Percentiles rank a stretch among this genome's conserved stretches.
phyloP scores from a whole-genome alignment of 2,797 vertebrate genomes.

The Phaenicophaeus curvirostris region DNA sequence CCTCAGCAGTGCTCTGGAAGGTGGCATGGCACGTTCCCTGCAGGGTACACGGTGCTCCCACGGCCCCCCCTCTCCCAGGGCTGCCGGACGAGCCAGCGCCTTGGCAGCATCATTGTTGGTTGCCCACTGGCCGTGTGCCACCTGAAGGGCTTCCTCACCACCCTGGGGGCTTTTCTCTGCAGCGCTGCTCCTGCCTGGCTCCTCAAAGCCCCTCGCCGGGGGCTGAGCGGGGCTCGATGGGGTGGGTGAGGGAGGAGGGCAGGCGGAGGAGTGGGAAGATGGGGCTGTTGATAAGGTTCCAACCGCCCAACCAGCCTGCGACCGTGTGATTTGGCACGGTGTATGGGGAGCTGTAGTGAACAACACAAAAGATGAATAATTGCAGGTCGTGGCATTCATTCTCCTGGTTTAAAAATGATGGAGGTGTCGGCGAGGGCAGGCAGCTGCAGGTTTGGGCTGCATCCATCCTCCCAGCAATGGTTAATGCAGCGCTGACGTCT shows the following conservation, averaged over 20 bases:
- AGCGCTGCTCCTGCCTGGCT: neutral
- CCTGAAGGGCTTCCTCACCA: neutral
- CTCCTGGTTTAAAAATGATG: neutral
- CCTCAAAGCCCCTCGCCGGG: neutral
- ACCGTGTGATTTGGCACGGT: conserved; percentile 35
- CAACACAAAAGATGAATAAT: conserved; percentile 64
- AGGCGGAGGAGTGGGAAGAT: neutral
- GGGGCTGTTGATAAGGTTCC: conserved; percentile 4
- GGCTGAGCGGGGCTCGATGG: accelerated
- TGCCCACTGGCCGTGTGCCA: neutral
- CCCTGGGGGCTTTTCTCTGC: neutral
- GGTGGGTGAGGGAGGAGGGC: neutral
- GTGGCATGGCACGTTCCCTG: conserved; percentile 45
- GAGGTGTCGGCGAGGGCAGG: neutral
- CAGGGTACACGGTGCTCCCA: neutral
- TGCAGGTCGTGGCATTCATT: conserved; percentile 17
- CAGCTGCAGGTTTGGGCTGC: conserved; percentile 51
- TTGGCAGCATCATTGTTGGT: neutral
- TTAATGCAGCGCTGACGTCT: neutral
- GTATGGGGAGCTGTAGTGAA: neutral
- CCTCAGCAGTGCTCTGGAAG: neutral
- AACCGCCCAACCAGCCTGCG: conserved; percentile 26
- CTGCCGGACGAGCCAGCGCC: neutral
- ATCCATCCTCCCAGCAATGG: conserved; percentile 8
- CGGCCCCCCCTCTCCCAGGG: neutral